Evolutionary conservation across 2,113 vertebrate genomes (phyloP).

Genomic region (Xiphophorus couchianus): DNA sequence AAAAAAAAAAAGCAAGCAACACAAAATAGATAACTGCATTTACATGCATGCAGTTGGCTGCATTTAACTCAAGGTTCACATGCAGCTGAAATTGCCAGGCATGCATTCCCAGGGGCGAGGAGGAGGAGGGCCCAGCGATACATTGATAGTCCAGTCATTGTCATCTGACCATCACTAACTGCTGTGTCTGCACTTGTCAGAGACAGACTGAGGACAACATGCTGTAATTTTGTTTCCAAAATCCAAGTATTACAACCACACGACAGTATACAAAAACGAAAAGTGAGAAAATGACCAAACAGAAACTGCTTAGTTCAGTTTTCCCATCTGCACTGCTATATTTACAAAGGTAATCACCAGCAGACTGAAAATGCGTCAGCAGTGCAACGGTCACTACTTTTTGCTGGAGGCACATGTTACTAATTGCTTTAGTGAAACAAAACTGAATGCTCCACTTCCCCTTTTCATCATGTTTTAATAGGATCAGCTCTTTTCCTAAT

Average conservation of each 20-base stretch:
- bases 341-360: neutral
- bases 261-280: neutral
- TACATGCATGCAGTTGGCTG: neutral
- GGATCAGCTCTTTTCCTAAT: neutral
- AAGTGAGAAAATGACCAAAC: neutral
- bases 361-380: neutral
- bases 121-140: constrained; percentile 18
- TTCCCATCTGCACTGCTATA: neutral
- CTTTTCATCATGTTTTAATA: constrained; percentile 5
- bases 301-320: constrained; percentile 1
- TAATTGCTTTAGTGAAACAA: neutral
- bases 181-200: constrained; percentile 54
- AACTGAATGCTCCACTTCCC: constrained; percentile 26
- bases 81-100: constrained; percentile 37
- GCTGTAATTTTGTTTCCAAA: constrained; percentile 4
- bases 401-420: neutral
- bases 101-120: constrained; percentile 19
- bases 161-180: constrained; percentile 60
- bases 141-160: constrained; percentile 12
- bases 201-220: neutral
- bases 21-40: neutral
- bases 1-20: constrained; percentile 4
- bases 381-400: neutral
- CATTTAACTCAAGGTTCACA: constrained; percentile 16
- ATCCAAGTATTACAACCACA: constrained; percentile 5